Evolutionary conservation across 2,113 vertebrate genomes (phyloP).

Genomic region (Pontoporia blainvillei): DNA sequence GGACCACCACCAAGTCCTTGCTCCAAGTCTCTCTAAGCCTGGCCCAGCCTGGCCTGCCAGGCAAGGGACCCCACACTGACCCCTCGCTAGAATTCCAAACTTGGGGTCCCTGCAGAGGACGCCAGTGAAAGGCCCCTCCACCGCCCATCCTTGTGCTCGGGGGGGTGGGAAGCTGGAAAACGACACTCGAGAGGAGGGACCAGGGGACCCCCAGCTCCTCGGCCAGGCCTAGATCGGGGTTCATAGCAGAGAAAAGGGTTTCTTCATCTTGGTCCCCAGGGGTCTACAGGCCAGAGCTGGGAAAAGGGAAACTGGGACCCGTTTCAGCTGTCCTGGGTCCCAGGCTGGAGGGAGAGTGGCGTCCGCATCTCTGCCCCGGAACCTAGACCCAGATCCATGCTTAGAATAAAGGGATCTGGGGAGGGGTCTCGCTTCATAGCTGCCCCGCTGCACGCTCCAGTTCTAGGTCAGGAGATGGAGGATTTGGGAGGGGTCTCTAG

Average conservation of each 20-base stretch:
- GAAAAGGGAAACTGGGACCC: background rate
- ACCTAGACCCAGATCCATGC: background rate
- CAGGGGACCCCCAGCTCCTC: background rate
- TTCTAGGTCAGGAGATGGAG: background rate
- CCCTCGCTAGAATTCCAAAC: background rate
- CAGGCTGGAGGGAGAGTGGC: background rate
- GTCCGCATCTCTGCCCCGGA: background rate
- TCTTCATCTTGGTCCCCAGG: background rate
- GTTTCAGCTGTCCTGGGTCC: background rate
- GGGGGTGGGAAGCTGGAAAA: background rate
- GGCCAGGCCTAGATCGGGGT: background rate
- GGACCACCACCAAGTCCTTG: background rate
- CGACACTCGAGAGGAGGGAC: background rate
- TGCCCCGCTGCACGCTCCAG: background rate
- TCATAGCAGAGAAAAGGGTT: background rate
- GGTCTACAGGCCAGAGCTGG: background rate
- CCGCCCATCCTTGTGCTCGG: background rate
- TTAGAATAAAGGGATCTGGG: slow-evolving; percentile 64
- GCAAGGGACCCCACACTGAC: background rate
- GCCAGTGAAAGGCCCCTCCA: background rate
- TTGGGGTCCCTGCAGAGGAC: background rate
- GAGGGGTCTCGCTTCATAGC: slow-evolving; percentile 16
- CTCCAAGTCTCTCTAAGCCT: background rate
- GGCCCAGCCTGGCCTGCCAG: background rate
- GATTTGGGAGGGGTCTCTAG: no score